Conservation (phyloP, 2,113 vertebrate species). For the Oceanodroma tethys region DNA sequence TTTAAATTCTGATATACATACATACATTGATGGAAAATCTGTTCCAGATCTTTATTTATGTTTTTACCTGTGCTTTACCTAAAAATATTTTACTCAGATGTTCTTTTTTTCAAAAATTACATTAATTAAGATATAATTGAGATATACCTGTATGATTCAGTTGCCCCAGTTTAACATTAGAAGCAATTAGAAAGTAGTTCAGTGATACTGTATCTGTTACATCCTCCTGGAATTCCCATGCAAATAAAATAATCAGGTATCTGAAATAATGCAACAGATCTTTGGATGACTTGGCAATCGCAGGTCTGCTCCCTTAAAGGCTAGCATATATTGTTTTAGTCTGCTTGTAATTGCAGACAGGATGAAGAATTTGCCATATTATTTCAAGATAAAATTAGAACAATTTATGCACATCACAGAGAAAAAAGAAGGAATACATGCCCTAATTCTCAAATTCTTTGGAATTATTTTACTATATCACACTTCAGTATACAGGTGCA, state of each 20-base stretch:
- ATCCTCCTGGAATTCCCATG: background rate
- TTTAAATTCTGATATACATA: background rate
- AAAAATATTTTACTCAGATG: background rate
- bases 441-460: background rate
- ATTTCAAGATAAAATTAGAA: background rate
- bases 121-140: background rate
- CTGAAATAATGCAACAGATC: background rate
- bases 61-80: background rate
- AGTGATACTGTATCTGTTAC: background rate
- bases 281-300: background rate
- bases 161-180: background rate
- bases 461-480: background rate
- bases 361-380: background rate
- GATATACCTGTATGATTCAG: background rate
- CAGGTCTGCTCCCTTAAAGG: background rate
- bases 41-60: background rate
- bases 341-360: background rate
- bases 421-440: background rate
- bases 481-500: background rate
- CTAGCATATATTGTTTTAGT: background rate
- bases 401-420: background rate
- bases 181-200: background rate
- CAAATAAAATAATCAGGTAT: background rate
- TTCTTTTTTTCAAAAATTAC: background rate
- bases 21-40: background rate